These are phyloP conservation scores for Dasysyrphus tricinctus DNA, from an alignment of 2,888 invertebrate species.

Conservation along the genomic window DNA sequence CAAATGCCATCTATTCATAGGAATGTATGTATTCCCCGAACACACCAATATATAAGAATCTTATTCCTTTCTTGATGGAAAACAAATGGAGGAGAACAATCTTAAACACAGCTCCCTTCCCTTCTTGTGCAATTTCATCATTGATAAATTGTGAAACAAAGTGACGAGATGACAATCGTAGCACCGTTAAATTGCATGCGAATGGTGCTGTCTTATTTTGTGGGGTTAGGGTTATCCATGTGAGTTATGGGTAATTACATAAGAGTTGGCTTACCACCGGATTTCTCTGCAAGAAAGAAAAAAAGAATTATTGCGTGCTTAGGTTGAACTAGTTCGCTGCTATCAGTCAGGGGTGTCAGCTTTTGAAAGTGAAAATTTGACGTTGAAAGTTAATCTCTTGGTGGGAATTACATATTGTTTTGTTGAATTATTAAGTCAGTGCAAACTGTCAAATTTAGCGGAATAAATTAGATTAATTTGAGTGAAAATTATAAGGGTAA, in stretches of 20 bases:
- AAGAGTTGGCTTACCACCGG: background rate
- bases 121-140: background rate
- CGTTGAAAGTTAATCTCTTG: background rate
- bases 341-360: background rate
- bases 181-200: constrained; percentile 2
- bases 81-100: background rate
- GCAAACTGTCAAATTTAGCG: background rate
- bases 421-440: constrained; percentile 6
- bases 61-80: background rate
- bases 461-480: background rate
- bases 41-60: background rate
- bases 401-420: background rate
- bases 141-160: constrained; percentile 9
- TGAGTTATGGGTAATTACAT: constrained; percentile 12
- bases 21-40: background rate
- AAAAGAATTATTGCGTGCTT: background rate
- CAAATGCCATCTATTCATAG: background rate
- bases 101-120: background rate
- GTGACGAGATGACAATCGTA: background rate
- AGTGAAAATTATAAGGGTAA: background rate
- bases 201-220: background rate
- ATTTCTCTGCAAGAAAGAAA: background rate
- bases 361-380: background rate
- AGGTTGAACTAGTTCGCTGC: background rate
- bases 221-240: constrained; percentile 6